Evolutionary conservation across 1,140 invertebrate species (phyloP), one percentile per base, ranked within the genome.

Genomic region (Caenorhabditis brenneri): DNA sequence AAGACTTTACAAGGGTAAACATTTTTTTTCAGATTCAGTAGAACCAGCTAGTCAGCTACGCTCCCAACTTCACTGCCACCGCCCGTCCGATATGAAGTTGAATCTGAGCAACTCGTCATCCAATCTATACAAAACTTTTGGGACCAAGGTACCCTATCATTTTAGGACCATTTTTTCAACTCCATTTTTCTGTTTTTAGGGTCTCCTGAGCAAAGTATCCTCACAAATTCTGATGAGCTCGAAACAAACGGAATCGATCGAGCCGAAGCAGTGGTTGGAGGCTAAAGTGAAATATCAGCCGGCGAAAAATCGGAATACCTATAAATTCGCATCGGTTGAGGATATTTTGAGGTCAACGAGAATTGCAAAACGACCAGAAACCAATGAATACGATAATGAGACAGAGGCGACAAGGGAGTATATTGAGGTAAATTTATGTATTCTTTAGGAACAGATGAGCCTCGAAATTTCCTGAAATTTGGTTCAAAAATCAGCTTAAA

Each of bases 301-400:
- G 22, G 65, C 36, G 7, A 74, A 74, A 46, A 19, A 19, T 19
- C 42, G 65, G 22, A 74, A 74, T n/a, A 46, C 16, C n/a, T 74
- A 46, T 42, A 74, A 74, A 74, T 74, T 74, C 36, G 65, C 65
- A 46, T 74, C 65, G 10, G 65, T 74, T 1, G 65, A 74, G 24
- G 65, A 74, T 74, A 74, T 74, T 42, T 15, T 74, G 36, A 74
- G n/a, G 27, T 39, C 19, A 1, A 12, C 22, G 2, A 42, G 36
- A 42, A 24, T 74, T 27, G 36, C 65, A 10, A 74, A 74, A 42
- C 33, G 65, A 12, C 65, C 65, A 22, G 65, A 74, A 31, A 74
- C 65, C n/a, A 74, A 74, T 15, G 65, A 74, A 24, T 74, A 24
- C 42, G 65, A 74, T 27, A 74, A 74, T 42, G 65, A 74, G n/a